phyloP scores from a whole-genome alignment of 2,888 invertebrate genomes.

The Congeria kusceri region DNA sequence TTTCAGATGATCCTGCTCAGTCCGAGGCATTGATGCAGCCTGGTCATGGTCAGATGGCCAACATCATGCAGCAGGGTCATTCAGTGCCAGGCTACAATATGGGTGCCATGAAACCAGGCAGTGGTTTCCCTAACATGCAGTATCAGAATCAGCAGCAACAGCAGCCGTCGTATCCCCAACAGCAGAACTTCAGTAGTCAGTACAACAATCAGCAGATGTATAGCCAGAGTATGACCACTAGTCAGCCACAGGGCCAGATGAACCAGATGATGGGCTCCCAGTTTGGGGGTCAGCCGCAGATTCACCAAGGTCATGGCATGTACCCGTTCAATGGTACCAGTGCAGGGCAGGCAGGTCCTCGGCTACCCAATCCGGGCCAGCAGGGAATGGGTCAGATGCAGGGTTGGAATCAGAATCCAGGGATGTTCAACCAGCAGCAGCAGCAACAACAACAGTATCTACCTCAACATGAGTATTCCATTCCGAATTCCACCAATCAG shows the following conservation, averaged over 20 bases:
- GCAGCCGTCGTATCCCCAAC: conserved; percentile 50
- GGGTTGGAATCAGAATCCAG: conserved; percentile 67
- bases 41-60: conserved; percentile 21
- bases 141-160: conserved; percentile 51
- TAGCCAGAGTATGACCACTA: conserved; percentile 46
- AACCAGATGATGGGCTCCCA: conserved; percentile 55
- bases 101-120: conserved; percentile 39
- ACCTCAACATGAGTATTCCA: conserved; percentile 74
- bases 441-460: conserved; percentile 64
- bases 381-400: conserved; percentile 66
- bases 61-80: conserved; percentile 39
- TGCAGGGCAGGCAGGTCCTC: conserved; percentile 53
- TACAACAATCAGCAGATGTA: conserved; percentile 58
- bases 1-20: conserved; percentile 34
- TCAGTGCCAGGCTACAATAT: conserved; percentile 45
- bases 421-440: conserved; percentile 66
- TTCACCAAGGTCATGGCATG: conserved; percentile 52
- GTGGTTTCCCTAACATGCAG: conserved; percentile 39
- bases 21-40: conserved; percentile 36
- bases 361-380: conserved; percentile 69
- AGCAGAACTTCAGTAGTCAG: conserved; percentile 49
- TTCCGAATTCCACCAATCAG: conserved; percentile 52
- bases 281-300: conserved; percentile 72
- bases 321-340: conserved; percentile 59
- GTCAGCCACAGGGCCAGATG: conserved; percentile 55